These are phyloP conservation scores for Catamblyrhynchus diadema DNA, from an alignment of 2,797 vertebrate species.

Conservation along the genomic window DNA sequence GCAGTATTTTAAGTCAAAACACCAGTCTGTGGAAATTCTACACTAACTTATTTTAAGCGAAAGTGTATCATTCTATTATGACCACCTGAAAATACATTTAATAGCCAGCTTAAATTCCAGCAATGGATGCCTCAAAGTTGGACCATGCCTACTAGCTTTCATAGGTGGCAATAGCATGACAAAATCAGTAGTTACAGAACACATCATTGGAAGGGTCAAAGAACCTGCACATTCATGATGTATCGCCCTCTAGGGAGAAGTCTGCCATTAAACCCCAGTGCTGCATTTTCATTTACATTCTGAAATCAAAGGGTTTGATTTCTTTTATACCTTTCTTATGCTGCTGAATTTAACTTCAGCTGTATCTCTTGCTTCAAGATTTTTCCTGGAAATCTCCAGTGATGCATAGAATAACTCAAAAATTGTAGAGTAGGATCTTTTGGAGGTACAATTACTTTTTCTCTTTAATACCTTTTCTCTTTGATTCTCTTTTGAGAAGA, in stretches of 20 bases:
- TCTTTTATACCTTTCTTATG: background rate
- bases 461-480: background rate
- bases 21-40: background rate
- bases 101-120: background rate
- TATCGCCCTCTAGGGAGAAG: background rate
- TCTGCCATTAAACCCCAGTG: background rate
- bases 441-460: background rate
- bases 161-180: background rate
- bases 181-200: background rate
- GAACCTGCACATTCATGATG: background rate
- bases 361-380: background rate
- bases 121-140: background rate
- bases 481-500: background rate
- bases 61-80: background rate
- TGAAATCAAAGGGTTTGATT: background rate
- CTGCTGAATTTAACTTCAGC: background rate
- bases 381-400: slow-evolving; percentile 1
- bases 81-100: background rate
- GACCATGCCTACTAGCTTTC: background rate
- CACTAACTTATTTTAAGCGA: background rate
- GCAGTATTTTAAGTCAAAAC: background rate
- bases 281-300: background rate
- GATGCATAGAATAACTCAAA: slow-evolving; percentile 8
- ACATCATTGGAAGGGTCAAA: background rate
- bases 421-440: background rate